Conservation (phyloP, 2,113 vertebrate species). For the Oncorhynchus clarkii region DNA sequence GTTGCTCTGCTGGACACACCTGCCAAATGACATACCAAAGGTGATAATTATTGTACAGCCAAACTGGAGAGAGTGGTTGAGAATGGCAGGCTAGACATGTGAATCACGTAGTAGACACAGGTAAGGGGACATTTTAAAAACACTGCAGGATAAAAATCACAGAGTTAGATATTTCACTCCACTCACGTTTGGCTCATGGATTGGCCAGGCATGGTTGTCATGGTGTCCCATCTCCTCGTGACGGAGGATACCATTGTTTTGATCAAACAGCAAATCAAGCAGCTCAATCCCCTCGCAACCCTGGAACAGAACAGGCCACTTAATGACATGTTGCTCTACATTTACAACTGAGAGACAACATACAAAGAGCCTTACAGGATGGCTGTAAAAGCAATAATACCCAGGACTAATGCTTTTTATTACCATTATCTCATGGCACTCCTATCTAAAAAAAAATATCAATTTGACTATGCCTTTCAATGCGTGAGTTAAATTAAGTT, state of each 20-base stretch:
- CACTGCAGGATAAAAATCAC: constrained; percentile 24
- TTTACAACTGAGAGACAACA: constrained; percentile 1
- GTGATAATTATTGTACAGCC: neutral
- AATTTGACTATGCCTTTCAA: neutral
- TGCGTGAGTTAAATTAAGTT: neutral
- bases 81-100: neutral
- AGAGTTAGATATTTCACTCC: neutral
- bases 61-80: neutral
- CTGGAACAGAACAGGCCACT: constrained; percentile 39
- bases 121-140: constrained; percentile 75
- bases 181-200: constrained; percentile 71
- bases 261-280: constrained; percentile 90
- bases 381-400: constrained; percentile 5
- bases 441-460: neutral
- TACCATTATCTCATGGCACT: neutral
- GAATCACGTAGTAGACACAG: constrained; percentile 56
- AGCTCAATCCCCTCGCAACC: constrained; percentile 75
- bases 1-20: constrained; percentile 50
- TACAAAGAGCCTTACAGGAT: neutral
- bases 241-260: constrained; percentile 82
- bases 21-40: neutral
- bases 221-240: constrained; percentile 69
- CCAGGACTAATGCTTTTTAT: constrained; percentile 18
- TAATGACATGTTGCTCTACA: constrained; percentile 3
- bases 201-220: constrained; percentile 67